A percentile compares a stretch with the other conserved stretches of the same genome.
Evolutionary conservation across 2,797 vertebrate species (phyloP).

Genomic region (Clamator glandarius): DNA sequence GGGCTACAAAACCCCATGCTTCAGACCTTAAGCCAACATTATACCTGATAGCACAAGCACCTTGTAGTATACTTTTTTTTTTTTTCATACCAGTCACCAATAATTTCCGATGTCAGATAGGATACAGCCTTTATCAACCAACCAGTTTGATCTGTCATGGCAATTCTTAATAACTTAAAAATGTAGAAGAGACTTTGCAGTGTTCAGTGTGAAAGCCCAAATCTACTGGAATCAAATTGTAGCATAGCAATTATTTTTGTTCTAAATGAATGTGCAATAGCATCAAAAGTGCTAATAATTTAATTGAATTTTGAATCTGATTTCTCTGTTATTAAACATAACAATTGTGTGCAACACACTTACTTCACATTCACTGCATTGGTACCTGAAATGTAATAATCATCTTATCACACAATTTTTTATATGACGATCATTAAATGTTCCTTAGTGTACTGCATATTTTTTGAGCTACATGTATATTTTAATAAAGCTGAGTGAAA

Average conservation of each 20-base stretch:
- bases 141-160: neutral
- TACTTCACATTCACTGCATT: neutral
- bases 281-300: neutral
- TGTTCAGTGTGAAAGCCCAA: neutral
- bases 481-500: conserved; percentile 60
- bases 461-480: conserved; percentile 57
- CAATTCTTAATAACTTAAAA: neutral
- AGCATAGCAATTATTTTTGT: neutral
- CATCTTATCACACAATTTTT: neutral
- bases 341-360: neutral
- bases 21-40: neutral
- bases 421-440: neutral
- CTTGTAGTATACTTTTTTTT: neutral
- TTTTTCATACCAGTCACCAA: neutral
- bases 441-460: neutral
- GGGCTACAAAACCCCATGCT: neutral
- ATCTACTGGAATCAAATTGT: neutral
- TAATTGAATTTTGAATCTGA: neutral
- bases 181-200: neutral
- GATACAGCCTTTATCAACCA: neutral
- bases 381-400: neutral
- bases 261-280: neutral
- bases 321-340: neutral
- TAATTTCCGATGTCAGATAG: neutral
- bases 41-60: neutral